Percentiles rank a stretch among this genome's conserved stretches.
Evolutionary conservation across 2,888 invertebrate species (phyloP).

Genomic region (Agonopterix subpropinquella): DNA sequence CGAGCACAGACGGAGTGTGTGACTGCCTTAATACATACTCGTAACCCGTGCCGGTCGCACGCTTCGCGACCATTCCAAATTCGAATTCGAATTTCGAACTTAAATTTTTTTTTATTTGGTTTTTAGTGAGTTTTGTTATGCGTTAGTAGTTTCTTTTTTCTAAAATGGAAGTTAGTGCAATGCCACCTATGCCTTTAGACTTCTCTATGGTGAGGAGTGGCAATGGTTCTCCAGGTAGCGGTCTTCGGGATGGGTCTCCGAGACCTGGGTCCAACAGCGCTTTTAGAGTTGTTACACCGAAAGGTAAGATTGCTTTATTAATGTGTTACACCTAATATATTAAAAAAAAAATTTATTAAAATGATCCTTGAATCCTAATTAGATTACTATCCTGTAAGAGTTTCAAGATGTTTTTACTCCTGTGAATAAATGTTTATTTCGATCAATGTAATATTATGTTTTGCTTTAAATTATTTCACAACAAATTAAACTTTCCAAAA

Average conservation of each 20-base stretch:
- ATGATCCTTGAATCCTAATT: too few species aligned
- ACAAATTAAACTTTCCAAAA: too few species aligned
- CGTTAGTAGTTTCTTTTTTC: slow-evolving; percentile 26
- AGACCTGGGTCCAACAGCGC: slow-evolving; percentile 74
- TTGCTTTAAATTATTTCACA: too few species aligned
- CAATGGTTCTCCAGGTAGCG: slow-evolving; percentile 45
- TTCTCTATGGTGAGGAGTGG: slow-evolving; percentile 76
- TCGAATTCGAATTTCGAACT: slow-evolving; percentile 29
- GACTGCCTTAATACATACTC: slow-evolving; percentile 58
- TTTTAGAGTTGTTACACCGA: slow-evolving; percentile 80
- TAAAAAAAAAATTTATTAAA: too few species aligned
- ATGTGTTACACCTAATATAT: background rate
- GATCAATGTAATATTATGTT: too few species aligned
- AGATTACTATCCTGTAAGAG: too few species aligned
- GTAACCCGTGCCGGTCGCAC: slow-evolving; percentile 62
- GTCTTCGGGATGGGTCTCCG: slow-evolving; percentile 54
- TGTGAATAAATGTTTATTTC: too few species aligned
- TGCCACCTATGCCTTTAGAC: slow-evolving; percentile 80
- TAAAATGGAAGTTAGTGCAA: slow-evolving; percentile 78
- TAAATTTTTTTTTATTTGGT: slow-evolving; percentile 18
- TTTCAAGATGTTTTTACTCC: too few species aligned
- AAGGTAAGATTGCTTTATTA: slow-evolving; percentile 55
- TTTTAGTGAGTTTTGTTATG: slow-evolving; percentile 8
- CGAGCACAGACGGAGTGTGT: slow-evolving; percentile 42
- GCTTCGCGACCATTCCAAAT: slow-evolving; percentile 40